Evolutionary conservation across 2,888 invertebrate species (phyloP).

Genomic region (Eurois occulta): DNA sequence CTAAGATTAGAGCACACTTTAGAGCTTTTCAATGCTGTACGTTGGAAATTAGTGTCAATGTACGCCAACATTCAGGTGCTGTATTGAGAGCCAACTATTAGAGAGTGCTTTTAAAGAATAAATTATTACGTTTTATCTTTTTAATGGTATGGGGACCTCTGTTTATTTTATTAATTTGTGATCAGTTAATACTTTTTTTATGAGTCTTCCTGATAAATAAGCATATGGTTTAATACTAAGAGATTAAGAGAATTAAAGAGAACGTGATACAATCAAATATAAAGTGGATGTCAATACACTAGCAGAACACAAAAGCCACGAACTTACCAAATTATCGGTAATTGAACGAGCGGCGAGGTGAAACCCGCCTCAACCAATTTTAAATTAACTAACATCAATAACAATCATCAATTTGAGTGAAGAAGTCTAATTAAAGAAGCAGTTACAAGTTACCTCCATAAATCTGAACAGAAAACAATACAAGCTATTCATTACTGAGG

Average conservation of each 20-base stretch:
- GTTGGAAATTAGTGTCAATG: conserved; percentile 54
- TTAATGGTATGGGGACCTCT: background rate
- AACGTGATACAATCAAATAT: background rate
- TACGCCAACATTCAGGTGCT: conserved; percentile 21
- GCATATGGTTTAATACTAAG: background rate
- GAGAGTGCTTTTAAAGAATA: background rate
- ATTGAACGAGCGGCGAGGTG: conserved; percentile 73
- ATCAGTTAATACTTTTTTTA: background rate
- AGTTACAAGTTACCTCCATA: conserved; percentile 90
- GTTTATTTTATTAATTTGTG: background rate
- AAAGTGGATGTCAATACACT: conserved; percentile 18
- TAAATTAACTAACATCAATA: conserved; percentile 87
- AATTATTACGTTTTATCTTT: background rate
- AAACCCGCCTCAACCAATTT: conserved; percentile 79
- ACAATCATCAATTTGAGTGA: conserved; percentile 89
- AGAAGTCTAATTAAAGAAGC: conserved; percentile 90
- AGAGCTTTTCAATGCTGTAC: conserved; percentile 69
- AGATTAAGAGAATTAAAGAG: background rate
- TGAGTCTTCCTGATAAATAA: background rate
- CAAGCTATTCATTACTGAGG: conserved; percentile 87
- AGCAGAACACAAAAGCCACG: conserved; percentile 66
- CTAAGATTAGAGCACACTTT: conserved; percentile 75
- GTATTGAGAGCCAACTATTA: conserved; percentile 4
- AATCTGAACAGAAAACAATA: conserved; percentile 89
- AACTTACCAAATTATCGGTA: conserved; percentile 75